phyloP scores from a whole-genome alignment of 1,140 invertebrate species.

The Drosophila insularis region DNA sequence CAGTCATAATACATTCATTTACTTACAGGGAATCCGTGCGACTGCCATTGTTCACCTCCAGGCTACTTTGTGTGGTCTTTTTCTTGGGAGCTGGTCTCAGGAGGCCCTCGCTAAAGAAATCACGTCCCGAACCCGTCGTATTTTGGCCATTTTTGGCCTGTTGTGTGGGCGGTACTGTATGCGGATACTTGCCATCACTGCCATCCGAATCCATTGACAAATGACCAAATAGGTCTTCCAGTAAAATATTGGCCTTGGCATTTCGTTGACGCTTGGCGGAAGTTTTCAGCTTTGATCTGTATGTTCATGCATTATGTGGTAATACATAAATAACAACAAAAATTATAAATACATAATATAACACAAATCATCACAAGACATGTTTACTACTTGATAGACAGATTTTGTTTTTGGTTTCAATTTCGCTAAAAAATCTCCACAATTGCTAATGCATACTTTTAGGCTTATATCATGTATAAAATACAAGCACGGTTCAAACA shows the following conservation, averaged over 20 bases:
- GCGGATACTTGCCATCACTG: conserved; percentile 75
- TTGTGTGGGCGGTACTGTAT: conserved; percentile 75
- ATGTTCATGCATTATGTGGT: conserved; percentile 15
- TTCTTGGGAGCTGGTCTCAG: conserved; percentile 40
- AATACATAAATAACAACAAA: not conserved
- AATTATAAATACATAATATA: not conserved
- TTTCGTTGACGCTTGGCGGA: conserved; percentile 74
- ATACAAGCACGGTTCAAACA: no score
- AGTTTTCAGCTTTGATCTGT: conserved; percentile 78
- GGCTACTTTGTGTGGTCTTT: conserved; percentile 56
- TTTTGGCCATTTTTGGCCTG: conserved; percentile 59
- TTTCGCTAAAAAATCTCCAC: not conserved
- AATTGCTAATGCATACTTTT: not conserved
- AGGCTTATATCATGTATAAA: no score
- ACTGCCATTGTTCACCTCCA: conserved; percentile 76
- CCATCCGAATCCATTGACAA: conserved; percentile 75
- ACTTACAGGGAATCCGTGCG: conserved; percentile 79
- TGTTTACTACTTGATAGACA: not conserved
- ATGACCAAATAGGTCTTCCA: conserved; percentile 81
- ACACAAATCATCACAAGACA: not conserved
- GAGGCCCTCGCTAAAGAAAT: conserved; percentile 64
- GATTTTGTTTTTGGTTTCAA: not conserved
- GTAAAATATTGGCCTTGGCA: conserved; percentile 70
- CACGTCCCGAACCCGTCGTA: conserved; percentile 54
- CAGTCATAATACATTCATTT: not conserved